These are phyloP conservation scores for Heliothis subflexa DNA, from an alignment of 1,140 invertebrate genomes.

Conservation along the genomic window DNA sequence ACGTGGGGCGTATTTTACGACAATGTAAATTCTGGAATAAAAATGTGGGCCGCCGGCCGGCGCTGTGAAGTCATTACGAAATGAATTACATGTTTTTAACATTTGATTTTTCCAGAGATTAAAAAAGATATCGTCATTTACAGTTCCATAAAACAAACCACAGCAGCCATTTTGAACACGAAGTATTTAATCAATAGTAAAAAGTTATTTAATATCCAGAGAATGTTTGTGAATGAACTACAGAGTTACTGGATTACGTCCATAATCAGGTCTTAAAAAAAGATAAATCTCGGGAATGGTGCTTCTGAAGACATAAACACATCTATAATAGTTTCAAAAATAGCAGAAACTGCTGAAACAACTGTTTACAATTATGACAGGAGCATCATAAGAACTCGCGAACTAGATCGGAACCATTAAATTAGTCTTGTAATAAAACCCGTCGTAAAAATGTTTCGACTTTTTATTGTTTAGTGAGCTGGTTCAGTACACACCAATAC, in stretches of 20 bases:
- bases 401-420: conserved; percentile 40
- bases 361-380: conserved; percentile 27
- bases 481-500: conserved; percentile 11
- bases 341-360: not conserved
- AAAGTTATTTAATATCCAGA: no score
- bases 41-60: conserved; percentile 14
- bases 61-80: conserved; percentile 5
- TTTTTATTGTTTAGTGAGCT: conserved; percentile 24
- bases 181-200: no score
- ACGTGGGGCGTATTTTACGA: conserved; percentile 26
- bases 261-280: not conserved
- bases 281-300: not conserved
- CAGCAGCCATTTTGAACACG: no score
- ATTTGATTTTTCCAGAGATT: conserved; percentile 10
- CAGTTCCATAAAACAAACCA: no score
- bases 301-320: not conserved
- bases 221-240: no score
- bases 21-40: conserved; percentile 37
- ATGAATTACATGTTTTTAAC: conserved; percentile 23
- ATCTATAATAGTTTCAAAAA: no score
- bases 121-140: not conserved
- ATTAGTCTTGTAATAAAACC: conserved; percentile 31
- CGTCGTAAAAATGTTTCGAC: conserved; percentile 35
- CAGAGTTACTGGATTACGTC: not conserved
- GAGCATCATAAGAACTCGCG: not conserved